These are phyloP conservation scores for Scaptodrosophila latifasciaeformis DNA, from an alignment of 2,888 invertebrate genomes.

Conservation along the genomic window DNA sequence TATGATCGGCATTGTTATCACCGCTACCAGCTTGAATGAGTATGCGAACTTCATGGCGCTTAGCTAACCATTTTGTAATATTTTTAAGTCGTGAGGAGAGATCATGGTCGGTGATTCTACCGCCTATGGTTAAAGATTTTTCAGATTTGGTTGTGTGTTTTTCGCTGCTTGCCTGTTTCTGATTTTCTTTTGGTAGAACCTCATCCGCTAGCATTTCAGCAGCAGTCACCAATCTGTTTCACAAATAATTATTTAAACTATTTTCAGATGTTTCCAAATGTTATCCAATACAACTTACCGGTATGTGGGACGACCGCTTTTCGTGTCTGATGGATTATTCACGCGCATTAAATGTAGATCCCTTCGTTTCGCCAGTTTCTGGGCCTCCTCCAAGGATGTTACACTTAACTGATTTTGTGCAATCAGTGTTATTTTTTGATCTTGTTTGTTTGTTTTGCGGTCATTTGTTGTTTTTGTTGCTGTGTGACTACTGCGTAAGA, in stretches of 20 bases:
- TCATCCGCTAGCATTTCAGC: constrained; percentile 81
- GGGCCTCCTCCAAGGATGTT: constrained; percentile 81
- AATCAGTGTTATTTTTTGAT: constrained; percentile 80
- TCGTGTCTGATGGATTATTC: constrained; percentile 79
- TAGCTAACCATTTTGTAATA: constrained; percentile 81
- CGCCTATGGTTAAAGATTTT: constrained; percentile 80
- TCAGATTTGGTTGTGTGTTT: constrained; percentile 77
- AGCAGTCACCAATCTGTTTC: constrained; percentile 79
- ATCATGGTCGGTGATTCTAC: constrained; percentile 81
- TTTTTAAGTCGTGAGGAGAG: constrained; percentile 80
- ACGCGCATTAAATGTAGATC: constrained; percentile 83
- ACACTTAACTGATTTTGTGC: constrained; percentile 78
- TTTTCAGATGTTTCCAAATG: too few relatives aligned
- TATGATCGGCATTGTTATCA: constrained; percentile 75
- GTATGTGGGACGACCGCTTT: constrained; percentile 82
- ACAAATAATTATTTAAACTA: too few relatives aligned
- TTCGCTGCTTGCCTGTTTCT: too few relatives aligned
- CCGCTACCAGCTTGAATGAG: constrained; percentile 61
- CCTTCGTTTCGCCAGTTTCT: constrained; percentile 81
- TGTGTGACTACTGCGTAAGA: too few relatives aligned
- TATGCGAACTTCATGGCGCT: constrained; percentile 79
- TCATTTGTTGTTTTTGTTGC: constrained; percentile 4
- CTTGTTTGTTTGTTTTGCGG: constrained; percentile 25
- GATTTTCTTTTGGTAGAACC: too few relatives aligned
- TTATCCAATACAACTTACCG: constrained; percentile 72